Evolutionary conservation across 2,797 vertebrate species (phyloP).

Genomic region (Tapera naevia): DNA sequence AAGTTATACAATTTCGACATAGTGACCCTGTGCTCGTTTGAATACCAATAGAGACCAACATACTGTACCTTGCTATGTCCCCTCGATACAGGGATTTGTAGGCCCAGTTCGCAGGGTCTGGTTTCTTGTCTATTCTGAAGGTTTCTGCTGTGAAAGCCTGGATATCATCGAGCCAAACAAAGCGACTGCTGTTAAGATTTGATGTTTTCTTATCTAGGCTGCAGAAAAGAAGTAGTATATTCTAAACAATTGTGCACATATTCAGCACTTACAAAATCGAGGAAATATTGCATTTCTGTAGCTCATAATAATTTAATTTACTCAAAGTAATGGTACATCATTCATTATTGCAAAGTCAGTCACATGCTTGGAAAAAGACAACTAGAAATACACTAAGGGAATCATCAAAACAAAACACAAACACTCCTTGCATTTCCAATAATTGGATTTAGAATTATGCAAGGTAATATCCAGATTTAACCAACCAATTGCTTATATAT

Average conservation of each 20-base stretch:
- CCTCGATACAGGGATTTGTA: slow-evolving; percentile 95
- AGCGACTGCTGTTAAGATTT: slow-evolving; percentile 9
- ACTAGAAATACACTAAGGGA: background rate
- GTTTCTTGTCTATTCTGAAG: slow-evolving; percentile 88
- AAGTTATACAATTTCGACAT: background rate
- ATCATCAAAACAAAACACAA: background rate
- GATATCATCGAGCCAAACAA: slow-evolving; percentile 90
- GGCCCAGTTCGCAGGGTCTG: slow-evolving; percentile 92
- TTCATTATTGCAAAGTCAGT: background rate
- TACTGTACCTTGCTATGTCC: slow-evolving; percentile 87
- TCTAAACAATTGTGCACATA: background rate
- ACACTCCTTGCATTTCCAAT: background rate
- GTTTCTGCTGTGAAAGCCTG: slow-evolving; percentile 71
- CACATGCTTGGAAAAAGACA: background rate
- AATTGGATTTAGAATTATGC: background rate
- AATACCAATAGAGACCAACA: background rate
- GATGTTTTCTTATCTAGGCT: slow-evolving; percentile 62
- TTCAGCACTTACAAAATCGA: background rate
- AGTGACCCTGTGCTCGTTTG: background rate
- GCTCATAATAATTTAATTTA: background rate
- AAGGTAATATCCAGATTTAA: background rate
- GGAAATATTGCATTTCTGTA: background rate
- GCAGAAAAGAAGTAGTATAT: background rate
- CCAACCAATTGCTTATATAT: background rate
- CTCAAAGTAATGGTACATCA: background rate